These are phyloP conservation scores for Seriola dumerili DNA, from an alignment of 2,113 vertebrate species.

Conservation along the genomic window DNA sequence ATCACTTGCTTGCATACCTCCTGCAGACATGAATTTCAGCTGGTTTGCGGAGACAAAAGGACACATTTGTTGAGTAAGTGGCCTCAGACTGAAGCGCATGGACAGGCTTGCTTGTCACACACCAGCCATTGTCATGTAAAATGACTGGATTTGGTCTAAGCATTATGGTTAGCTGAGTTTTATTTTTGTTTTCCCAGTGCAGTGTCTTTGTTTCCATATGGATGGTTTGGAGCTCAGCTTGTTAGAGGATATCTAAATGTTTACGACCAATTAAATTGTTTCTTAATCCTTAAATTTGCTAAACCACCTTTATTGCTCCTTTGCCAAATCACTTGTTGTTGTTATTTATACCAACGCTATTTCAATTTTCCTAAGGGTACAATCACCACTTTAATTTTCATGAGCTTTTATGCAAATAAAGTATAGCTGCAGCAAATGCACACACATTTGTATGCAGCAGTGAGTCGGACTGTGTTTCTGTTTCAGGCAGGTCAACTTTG, in stretches of 20 bases:
- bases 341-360: conserved; percentile 26
- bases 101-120: background rate
- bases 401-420: conserved; percentile 48
- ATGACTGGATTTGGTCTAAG: background rate
- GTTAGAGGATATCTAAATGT: conserved; percentile 14
- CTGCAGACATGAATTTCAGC: background rate
- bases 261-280: conserved; percentile 30
- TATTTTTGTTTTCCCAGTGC: background rate
- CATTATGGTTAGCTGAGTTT: conserved; percentile 10
- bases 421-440: conserved; percentile 29
- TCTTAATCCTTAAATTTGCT: conserved; percentile 36
- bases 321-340: conserved; percentile 20
- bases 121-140: background rate
- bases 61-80: background rate
- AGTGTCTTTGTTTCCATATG: background rate
- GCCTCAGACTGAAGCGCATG: background rate
- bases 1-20: background rate
- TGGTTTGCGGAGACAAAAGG: conserved; percentile 2
- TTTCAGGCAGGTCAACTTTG: conserved; percentile 55
- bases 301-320: conserved; percentile 16
- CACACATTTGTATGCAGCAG: conserved; percentile 58
- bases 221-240: conserved; percentile 2
- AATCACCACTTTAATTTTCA: conserved; percentile 41
- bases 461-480: conserved; percentile 31
- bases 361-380: conserved; percentile 25